phyloP scores from a whole-genome alignment of 1,140 invertebrate species.

The Armadillidium nasatum region DNA sequence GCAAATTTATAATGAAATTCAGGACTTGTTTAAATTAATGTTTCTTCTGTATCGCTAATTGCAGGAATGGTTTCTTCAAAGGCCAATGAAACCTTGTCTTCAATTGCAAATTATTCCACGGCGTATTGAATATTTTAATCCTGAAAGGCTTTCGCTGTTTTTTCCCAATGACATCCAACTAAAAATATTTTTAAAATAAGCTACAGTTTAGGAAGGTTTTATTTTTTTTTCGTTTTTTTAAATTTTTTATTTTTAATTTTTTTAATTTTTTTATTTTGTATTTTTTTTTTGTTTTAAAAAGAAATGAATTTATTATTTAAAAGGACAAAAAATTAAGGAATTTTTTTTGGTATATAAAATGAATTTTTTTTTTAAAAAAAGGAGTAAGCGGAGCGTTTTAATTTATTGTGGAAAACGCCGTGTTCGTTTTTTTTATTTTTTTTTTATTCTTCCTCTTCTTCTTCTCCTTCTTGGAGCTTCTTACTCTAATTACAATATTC shows the following conservation, averaged over 20 bases:
- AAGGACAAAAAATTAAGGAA: neutral
- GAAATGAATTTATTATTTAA: neutral
- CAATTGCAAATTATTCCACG: neutral
- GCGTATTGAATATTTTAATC: neutral
- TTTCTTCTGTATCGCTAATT: no score
- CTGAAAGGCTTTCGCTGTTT: neutral
- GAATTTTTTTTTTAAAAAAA: neutral
- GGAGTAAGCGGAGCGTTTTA: neutral
- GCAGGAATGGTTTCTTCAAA: no score
- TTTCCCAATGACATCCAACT: neutral
- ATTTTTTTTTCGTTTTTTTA: neutral
- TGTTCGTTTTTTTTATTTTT: no score
- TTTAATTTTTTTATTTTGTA: no score
- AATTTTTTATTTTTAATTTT: no score
- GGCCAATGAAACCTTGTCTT: no score
- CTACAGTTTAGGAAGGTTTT: neutral
- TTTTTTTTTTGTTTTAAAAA: neutral
- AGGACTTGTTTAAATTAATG: neutral
- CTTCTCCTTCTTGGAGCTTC: neutral
- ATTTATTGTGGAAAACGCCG: neutral
- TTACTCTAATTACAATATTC: constrained; percentile 8
- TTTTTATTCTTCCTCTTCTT: no score
- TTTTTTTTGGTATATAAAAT: no score
- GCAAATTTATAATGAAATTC: neutral
- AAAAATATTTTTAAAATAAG: constrained; percentile 8